A percentile compares a stretch with the other conserved stretches of the same genome.
Evolutionary conservation across 2,113 vertebrate species (phyloP).

Genomic region (Siphamia tubifer): DNA sequence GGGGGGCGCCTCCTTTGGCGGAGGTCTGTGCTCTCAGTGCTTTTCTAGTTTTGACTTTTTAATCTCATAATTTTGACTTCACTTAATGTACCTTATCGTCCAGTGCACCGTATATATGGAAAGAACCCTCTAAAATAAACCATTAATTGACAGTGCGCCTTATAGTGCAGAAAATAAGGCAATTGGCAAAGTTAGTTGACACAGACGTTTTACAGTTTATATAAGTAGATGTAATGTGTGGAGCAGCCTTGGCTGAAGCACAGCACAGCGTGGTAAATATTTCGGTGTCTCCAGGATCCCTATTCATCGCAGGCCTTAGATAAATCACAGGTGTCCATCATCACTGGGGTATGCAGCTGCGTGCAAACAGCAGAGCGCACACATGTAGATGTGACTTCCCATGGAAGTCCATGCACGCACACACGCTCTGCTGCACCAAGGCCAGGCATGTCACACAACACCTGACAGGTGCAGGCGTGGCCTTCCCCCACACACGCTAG

Average conservation of each 20-base stretch:
- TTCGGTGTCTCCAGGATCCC: conserved; percentile 58
- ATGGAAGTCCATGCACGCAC: conserved; percentile 33
- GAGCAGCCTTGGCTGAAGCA: background rate
- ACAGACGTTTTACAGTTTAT: conserved; percentile 34
- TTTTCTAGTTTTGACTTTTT: too few relatives aligned
- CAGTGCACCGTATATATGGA: too few relatives aligned
- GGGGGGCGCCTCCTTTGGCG: too few relatives aligned
- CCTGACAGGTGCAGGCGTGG: conserved; percentile 84
- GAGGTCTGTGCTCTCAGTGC: too few relatives aligned
- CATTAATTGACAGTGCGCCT: too few relatives aligned
- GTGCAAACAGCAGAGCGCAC: conserved; percentile 48
- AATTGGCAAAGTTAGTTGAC: background rate
- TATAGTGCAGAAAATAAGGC: too few relatives aligned
- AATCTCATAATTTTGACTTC: too few relatives aligned
- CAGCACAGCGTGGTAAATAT: conserved; percentile 47
- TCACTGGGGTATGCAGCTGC: conserved; percentile 55
- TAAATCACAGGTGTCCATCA: conserved; percentile 70
- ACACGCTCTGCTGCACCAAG: conserved; percentile 64
- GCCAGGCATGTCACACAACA: conserved; percentile 74
- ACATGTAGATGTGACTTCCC: conserved; percentile 15
- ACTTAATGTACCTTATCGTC: too few relatives aligned
- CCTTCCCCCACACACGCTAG: conserved; percentile 76
- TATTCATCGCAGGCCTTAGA: conserved; percentile 7
- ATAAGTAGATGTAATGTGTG: conserved; percentile 26
- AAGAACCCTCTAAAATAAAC: too few relatives aligned